Percentiles rank a stretch among this genome's conserved stretches.
phyloP scores from a whole-genome alignment of 2,113 vertebrate species.

The Rhabdomys dilectus region DNA sequence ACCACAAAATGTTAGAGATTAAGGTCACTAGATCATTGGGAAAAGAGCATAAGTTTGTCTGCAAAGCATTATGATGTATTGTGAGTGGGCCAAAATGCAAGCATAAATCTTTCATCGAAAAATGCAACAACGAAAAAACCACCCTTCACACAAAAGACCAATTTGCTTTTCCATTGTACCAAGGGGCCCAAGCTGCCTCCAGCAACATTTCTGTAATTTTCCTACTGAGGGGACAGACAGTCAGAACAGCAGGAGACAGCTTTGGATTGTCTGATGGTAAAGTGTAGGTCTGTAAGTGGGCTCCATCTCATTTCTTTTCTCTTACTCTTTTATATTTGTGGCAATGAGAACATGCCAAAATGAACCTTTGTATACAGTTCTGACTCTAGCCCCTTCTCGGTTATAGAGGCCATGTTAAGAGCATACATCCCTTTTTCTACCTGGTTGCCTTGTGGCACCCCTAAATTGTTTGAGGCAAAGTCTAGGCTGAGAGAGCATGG shows the following conservation, averaged over 20 bases:
- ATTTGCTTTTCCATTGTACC: constrained; percentile 6
- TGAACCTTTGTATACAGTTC: background rate
- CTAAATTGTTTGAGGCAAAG: background rate
- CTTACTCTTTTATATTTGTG: background rate
- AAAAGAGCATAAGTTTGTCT: constrained; percentile 77
- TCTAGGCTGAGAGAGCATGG: background rate
- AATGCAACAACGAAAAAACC: constrained; percentile 47
- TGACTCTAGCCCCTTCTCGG: background rate
- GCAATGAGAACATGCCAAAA: constrained; percentile 24
- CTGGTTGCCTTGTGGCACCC: background rate
- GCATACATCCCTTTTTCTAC: background rate
- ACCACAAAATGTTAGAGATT: constrained; percentile 78
- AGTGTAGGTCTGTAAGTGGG: background rate
- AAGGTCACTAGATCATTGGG: constrained; percentile 78
- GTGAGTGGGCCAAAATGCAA: constrained; percentile 67
- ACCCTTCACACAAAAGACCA: constrained; percentile 56
- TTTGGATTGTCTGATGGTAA: constrained; percentile 2
- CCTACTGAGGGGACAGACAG: background rate
- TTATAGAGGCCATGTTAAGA: background rate
- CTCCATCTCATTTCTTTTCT: constrained; percentile 16
- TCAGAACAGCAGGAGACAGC: background rate
- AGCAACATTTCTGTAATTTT: background rate
- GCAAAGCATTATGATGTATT: constrained; percentile 76
- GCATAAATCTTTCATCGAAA: constrained; percentile 75
- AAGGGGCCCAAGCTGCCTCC: constrained; percentile 26